Conservation (phyloP, 1,140 invertebrate species). For the Physella acuta region DNA sequence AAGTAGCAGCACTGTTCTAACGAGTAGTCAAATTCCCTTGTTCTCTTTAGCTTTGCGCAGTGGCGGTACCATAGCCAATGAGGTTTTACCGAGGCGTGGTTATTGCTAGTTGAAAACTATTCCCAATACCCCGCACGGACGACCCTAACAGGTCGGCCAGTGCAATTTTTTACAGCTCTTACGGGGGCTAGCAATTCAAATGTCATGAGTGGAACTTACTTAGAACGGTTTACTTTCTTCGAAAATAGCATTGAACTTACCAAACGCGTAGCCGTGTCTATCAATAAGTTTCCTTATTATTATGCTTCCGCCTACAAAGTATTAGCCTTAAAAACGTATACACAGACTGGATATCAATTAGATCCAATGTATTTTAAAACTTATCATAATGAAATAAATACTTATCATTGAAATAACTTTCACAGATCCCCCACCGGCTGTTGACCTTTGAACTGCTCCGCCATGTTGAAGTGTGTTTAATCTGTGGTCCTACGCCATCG, state of each 20-base stretch:
- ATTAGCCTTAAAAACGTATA: too few relatives aligned
- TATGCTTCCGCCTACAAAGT: too few relatives aligned
- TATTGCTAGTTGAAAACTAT: conserved; percentile 12
- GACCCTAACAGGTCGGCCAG: conserved; percentile 4
- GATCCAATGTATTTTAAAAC: too few relatives aligned
- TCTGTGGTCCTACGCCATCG: conserved; percentile 77
- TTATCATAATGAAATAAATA: too few relatives aligned
- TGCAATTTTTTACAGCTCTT: conserved; percentile 11
- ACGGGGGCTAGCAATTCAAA: not conserved
- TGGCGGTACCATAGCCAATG: not conserved
- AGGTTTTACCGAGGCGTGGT: not conserved
- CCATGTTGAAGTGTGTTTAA: conserved; percentile 73
- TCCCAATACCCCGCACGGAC: conserved; percentile 12
- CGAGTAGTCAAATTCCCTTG: not conserved
- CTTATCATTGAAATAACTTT: too few relatives aligned
- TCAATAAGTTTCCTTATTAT: too few relatives aligned
- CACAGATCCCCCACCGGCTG: conserved; percentile 77
- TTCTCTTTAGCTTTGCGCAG: conserved; percentile 5
- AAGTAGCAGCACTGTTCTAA: too few relatives aligned
- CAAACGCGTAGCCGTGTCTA: too few relatives aligned
- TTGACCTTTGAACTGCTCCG: conserved; percentile 74
- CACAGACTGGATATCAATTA: too few relatives aligned
- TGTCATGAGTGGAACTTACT: not conserved
- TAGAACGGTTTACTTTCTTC: too few relatives aligned
- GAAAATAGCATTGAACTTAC: too few relatives aligned